Conservation (phyloP, 2,113 vertebrate species). For the Zosterops borbonicus region DNA sequence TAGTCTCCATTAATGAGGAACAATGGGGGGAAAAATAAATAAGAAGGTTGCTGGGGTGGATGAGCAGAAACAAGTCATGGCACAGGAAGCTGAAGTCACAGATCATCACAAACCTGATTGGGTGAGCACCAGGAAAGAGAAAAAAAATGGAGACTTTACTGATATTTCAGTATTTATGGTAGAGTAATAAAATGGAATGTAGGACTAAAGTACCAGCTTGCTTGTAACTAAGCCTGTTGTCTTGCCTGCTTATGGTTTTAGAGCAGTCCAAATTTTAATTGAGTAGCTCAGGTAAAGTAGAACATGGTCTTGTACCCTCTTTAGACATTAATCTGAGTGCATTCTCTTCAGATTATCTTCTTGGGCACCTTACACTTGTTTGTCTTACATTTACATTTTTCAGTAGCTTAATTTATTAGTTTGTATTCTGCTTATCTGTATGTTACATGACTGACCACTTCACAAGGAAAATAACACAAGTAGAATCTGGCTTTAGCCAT, state of each 20-base stretch:
- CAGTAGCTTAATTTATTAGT: neutral
- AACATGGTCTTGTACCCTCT: rapidly evolving
- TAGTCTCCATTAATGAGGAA: neutral
- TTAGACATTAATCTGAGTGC: neutral
- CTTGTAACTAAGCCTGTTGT: neutral
- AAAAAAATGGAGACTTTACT: neutral
- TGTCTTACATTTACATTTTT: neutral
- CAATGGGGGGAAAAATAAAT: rapidly evolving
- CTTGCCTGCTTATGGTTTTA: neutral
- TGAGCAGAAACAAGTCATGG: neutral
- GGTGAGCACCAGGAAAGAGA: neutral
- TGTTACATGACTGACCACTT: neutral
- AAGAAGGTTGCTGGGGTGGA: neutral
- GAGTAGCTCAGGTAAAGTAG: neutral
- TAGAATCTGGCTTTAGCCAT: neutral
- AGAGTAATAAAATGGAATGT: neutral
- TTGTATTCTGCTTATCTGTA: neutral
- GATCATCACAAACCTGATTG: neutral
- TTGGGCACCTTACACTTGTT: neutral
- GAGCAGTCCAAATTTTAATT: neutral
- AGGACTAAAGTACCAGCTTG: neutral
- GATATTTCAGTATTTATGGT: neutral
- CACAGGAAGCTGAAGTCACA: neutral
- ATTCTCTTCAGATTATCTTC: neutral
- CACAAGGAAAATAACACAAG: neutral